Conservation (phyloP, 2,888 invertebrate genomes). For the Clunio marinus region DNA sequence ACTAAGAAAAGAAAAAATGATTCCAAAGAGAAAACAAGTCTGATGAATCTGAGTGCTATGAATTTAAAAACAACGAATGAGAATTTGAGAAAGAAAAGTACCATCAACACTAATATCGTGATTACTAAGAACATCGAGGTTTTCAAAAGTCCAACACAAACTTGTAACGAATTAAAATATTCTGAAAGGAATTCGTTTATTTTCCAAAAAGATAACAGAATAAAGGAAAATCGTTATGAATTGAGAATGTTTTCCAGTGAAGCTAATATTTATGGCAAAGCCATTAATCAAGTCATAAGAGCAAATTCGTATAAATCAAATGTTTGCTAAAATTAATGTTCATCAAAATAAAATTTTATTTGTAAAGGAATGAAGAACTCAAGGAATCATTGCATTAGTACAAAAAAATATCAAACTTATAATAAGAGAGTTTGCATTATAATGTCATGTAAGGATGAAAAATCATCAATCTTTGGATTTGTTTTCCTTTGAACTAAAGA, state of each 20-base stretch:
- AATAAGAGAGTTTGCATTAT: too few species aligned
- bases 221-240: conserved; percentile 35
- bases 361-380: too few species aligned
- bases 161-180: not conserved
- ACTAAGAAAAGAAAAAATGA: conserved; percentile 34
- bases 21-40: conserved; percentile 19
- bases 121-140: too few species aligned
- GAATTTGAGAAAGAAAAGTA: not conserved
- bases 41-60: not conserved
- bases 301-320: conserved; percentile 40
- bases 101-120: not conserved
- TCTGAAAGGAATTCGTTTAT: not conserved
- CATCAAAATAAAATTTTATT: not conserved
- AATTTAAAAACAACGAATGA: not conserved
- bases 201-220: not conserved
- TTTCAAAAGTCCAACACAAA: not conserved
- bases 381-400: too few species aligned
- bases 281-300: conserved; percentile 29
- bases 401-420: too few species aligned
- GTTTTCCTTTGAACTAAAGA: too few species aligned
- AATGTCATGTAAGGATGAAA: too few species aligned
- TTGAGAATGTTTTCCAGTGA: conserved; percentile 39
- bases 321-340: conserved; percentile 27
- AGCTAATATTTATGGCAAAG: conserved; percentile 12
- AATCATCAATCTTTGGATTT: too few species aligned